A percentile compares a stretch with the other conserved stretches of the same genome.
Evolutionary conservation across 2,888 invertebrate species (phyloP).

Genomic region (Drosophila siamana): DNA sequence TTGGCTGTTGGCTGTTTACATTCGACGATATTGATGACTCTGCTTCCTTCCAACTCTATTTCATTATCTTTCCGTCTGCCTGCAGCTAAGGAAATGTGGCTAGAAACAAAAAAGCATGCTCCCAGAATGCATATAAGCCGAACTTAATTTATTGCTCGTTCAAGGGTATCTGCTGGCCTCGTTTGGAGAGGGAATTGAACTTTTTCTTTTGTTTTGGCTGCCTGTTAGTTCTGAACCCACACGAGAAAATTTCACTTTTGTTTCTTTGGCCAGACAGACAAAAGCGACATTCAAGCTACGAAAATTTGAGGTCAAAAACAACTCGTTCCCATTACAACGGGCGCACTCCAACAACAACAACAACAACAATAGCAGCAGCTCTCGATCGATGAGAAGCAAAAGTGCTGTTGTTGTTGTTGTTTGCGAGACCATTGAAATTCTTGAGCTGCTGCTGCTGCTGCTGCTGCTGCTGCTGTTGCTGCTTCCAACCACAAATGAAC

Average conservation of each 20-base stretch:
- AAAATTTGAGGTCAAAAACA: conserved; percentile 72
- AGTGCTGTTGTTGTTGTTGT: conserved; percentile 34
- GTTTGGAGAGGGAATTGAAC: neutral
- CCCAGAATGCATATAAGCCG: neutral
- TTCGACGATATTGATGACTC: conserved; percentile 25
- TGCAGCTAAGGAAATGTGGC: neutral
- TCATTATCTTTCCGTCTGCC: conserved; percentile 58
- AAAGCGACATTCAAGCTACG: conserved; percentile 71
- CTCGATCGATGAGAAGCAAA: conserved; percentile 38
- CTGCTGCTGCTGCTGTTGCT: too few relatives aligned
- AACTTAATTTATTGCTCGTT: neutral
- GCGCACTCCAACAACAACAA: too few relatives aligned
- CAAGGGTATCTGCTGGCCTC: conserved; percentile 6
- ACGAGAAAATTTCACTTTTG: conserved; percentile 74
- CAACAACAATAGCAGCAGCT: conserved; percentile 8
- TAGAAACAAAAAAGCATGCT: neutral
- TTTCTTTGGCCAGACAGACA: conserved; percentile 58
- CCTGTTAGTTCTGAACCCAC: conserved; percentile 72
- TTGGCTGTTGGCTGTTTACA: conserved; percentile 46
- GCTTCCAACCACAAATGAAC: conserved; percentile 52
- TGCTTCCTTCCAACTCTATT: too few relatives aligned
- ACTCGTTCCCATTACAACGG: conserved; percentile 70
- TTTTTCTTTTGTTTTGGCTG: conserved; percentile 21
- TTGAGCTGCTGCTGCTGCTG: conserved; percentile 42
- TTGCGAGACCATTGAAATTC: conserved; percentile 75